Evolutionary conservation across 2,113 vertebrate genomes (phyloP).

Genomic region (Ranitomeya imitator): DNA sequence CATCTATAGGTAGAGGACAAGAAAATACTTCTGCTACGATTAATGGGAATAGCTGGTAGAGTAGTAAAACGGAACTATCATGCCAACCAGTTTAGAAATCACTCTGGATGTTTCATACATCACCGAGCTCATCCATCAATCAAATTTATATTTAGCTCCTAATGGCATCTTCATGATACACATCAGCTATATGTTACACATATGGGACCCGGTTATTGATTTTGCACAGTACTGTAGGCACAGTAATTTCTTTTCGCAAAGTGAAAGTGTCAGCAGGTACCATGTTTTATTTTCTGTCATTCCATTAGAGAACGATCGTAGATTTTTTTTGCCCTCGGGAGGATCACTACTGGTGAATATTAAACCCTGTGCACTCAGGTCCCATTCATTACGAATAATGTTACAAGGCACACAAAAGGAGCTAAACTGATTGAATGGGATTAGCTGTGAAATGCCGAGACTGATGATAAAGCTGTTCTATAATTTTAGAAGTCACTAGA

Average conservation of each 20-base stretch:
- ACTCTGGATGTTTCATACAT: constrained; percentile 21
- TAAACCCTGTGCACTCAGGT: background rate
- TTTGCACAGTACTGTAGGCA: constrained; percentile 22
- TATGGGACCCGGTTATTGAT: constrained; percentile 39
- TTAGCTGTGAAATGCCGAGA: constrained; percentile 8
- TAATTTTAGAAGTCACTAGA: background rate
- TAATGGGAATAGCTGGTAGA: background rate
- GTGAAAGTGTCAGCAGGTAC: constrained; percentile 45
- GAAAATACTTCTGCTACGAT: background rate
- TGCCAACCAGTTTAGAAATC: constrained; percentile 8
- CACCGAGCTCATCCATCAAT: background rate
- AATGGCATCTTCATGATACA: constrained; percentile 22
- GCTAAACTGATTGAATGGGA: constrained; percentile 23
- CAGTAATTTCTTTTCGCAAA: constrained; percentile 24
- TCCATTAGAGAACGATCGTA: constrained; percentile 10
- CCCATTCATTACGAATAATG: constrained; percentile 15
- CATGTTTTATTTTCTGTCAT: constrained; percentile 40
- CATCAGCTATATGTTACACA: constrained; percentile 21
- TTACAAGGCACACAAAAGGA: constrained; percentile 7
- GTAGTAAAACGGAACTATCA: constrained; percentile 3
- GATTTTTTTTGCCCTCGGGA: background rate
- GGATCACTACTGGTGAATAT: constrained; percentile 9
- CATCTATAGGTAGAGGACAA: background rate
- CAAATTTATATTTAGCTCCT: constrained; percentile 37
- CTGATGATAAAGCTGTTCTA: constrained; percentile 8